Evolutionary conservation across 2,113 vertebrate genomes (phyloP).

Genomic region (Phalacrocorax carbo): DNA sequence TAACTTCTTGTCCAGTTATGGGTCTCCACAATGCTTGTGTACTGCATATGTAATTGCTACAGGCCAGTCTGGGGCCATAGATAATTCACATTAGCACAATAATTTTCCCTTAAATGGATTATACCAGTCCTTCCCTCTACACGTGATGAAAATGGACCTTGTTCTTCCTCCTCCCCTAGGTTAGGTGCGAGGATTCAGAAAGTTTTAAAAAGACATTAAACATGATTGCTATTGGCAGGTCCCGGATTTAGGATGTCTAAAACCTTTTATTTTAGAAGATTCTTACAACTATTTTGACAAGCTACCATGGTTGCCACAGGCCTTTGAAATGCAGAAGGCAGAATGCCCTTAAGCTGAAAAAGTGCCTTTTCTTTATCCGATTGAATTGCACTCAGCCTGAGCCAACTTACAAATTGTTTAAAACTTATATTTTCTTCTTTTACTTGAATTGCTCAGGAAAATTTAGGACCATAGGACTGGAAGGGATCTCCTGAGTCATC

Average conservation of each 20-base stretch:
- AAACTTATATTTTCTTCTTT: constrained; percentile 21
- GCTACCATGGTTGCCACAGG: not conserved
- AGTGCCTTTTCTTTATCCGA: not conserved
- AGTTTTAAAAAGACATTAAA: not conserved
- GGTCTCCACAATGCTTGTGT: not conserved
- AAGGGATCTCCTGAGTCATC: constrained; percentile 25
- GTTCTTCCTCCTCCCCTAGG: not conserved
- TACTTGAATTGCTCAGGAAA: constrained; percentile 9
- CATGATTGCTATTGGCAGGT: not conserved
- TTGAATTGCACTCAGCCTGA: not conserved
- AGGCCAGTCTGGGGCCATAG: not conserved
- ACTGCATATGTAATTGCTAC: not conserved
- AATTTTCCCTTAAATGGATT: not conserved
- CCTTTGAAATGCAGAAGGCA: constrained; percentile 27
- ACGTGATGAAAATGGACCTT: not conserved
- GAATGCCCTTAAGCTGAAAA: not conserved
- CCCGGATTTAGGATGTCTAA: not conserved
- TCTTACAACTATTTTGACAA: not conserved
- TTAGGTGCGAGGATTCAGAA: not conserved
- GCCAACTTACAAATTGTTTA: not conserved
- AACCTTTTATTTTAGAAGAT: not conserved
- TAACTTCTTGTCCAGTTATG: not conserved
- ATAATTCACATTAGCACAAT: not conserved
- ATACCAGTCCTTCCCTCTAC: not conserved
- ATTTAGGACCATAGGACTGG: not conserved